These are phyloP conservation scores for Ornithoptera alexandrae DNA, from an alignment of 2,888 invertebrate species.

Conservation along the genomic window DNA sequence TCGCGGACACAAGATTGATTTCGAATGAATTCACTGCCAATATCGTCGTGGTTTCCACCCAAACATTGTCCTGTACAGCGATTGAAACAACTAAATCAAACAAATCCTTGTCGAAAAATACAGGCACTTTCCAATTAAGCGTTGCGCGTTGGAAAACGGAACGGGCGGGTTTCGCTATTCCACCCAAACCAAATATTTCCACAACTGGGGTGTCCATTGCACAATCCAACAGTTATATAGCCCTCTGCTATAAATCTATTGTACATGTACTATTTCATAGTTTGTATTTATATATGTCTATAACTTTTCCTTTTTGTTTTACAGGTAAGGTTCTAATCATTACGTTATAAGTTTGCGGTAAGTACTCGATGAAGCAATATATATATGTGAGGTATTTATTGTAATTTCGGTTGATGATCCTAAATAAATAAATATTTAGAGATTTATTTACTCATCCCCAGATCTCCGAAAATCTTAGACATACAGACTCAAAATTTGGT, in stretches of 20 bases:
- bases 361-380: neutral
- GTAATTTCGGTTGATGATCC: no score
- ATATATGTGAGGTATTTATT: no score
- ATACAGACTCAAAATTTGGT: no score
- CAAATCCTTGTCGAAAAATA: conserved; percentile 33
- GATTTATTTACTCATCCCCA: no score
- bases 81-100: conserved; percentile 33
- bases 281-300: conserved; percentile 43
- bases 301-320: conserved; percentile 38
- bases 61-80: conserved; percentile 28
- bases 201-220: conserved; percentile 45
- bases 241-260: conserved; percentile 39
- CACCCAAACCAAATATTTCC: conserved; percentile 52
- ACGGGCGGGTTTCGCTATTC: conserved; percentile 36
- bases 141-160: conserved; percentile 31
- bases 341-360: neutral
- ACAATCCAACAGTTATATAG: conserved; percentile 47
- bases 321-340: conserved; percentile 47
- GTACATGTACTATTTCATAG: conserved; percentile 37
- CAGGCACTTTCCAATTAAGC: conserved; percentile 38
- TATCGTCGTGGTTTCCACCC: conserved; percentile 10
- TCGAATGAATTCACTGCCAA: conserved; percentile 22
- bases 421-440: no score
- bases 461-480: no score
- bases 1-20: neutral